A percentile compares a stretch with the other conserved stretches of the same genome.
Evolutionary conservation across 2,888 invertebrate species (phyloP).

Genomic region (Dione vanillae): DNA sequence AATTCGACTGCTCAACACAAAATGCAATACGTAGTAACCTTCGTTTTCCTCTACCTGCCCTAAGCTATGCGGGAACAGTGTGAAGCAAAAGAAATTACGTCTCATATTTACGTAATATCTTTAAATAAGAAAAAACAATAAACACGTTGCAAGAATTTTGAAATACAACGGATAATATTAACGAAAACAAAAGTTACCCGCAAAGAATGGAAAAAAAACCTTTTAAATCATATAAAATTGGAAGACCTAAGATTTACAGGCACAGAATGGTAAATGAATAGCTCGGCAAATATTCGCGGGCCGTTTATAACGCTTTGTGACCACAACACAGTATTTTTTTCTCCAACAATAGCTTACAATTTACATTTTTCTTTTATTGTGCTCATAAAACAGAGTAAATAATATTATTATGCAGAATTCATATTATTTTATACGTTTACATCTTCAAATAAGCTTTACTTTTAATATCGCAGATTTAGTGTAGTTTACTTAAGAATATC

Average conservation of each 20-base stretch:
- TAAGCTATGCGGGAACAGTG: background rate
- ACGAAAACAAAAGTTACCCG: background rate
- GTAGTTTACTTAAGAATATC: background rate
- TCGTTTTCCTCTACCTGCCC: background rate
- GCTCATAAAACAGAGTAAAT: slow-evolving; percentile 22
- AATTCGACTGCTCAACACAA: no score
- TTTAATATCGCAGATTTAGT: slow-evolving; percentile 17
- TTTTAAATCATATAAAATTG: slow-evolving; percentile 4
- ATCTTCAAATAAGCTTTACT: slow-evolving; percentile 3
- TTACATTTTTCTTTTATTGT: slow-evolving; percentile 21
- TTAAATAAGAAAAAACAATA: no score
- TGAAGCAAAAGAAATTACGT: background rate
- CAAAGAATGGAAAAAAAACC: background rate
- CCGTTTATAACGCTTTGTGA: slow-evolving; percentile 33
- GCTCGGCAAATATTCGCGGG: slow-evolving; percentile 31
- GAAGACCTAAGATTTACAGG: slow-evolving; percentile 27
- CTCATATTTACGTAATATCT: no score
- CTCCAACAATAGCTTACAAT: slow-evolving; percentile 29
- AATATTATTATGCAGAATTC: slow-evolving; percentile 7
- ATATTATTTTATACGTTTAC: slow-evolving; percentile 7
- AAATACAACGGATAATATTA: background rate
- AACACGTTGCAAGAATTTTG: no score
- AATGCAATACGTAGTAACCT: background rate
- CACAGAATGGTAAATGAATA: slow-evolving; percentile 26
- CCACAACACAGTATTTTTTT: slow-evolving; percentile 32